These are phyloP conservation scores for Ametastegia equiseti DNA, from an alignment of 2,888 invertebrate genomes.

Conservation along the genomic window DNA sequence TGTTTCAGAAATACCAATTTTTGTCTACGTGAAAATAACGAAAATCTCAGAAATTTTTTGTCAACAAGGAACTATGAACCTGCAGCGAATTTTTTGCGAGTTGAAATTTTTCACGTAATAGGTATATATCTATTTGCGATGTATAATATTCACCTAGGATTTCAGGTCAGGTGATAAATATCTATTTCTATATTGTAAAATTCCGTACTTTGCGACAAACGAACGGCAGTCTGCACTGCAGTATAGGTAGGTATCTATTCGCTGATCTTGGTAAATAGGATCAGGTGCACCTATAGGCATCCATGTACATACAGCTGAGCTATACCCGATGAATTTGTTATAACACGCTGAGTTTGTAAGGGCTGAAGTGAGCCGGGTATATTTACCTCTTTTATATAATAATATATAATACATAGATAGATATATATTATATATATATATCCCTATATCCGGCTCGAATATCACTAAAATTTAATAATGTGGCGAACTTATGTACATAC, in stretches of 20 bases:
- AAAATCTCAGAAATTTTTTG: no score
- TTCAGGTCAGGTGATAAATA: background rate
- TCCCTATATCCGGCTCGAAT: no score
- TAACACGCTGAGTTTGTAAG: background rate
- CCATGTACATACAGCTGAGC: no score
- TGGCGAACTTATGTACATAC: no score
- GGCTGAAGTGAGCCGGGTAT: background rate
- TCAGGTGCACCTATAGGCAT: no score
- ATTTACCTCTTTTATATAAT: background rate
- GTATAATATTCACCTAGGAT: background rate
- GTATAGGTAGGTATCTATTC: no score
- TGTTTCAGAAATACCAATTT: no score
- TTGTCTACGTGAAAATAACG: no score
- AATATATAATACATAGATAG: no score
- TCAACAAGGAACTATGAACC: no score
- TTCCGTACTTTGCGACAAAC: background rate
- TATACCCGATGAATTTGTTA: background rate
- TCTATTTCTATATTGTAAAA: background rate
- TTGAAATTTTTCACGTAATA: background rate
- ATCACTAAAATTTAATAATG: background rate
- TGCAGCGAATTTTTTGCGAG: no score
- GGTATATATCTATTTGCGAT: background rate
- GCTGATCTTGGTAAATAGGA: slow-evolving; percentile 3
- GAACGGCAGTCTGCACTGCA: background rate
- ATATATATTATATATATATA: no score